A percentile compares a stretch with the other conserved stretches of the same genome.
These are phyloP conservation scores for Albula glossodonta DNA, from an alignment of 2,113 vertebrate species.

Conservation along the genomic window DNA sequence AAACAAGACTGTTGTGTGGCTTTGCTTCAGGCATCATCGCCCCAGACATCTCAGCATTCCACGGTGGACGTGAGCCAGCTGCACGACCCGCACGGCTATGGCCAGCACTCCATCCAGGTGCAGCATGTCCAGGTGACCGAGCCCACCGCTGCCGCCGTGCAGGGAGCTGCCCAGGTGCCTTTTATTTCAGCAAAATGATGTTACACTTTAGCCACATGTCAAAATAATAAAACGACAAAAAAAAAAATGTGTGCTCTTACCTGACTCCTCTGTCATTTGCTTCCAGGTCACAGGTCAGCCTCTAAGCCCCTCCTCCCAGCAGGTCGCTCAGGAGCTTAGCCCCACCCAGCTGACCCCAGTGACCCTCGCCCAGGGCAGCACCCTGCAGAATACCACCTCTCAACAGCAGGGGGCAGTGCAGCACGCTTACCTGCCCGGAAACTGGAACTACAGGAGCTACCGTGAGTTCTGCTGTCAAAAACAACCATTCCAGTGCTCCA, in stretches of 20 bases:
- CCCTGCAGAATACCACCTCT: conserved; percentile 68
- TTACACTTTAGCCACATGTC: too few relatives aligned
- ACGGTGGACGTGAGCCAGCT: conserved; percentile 92
- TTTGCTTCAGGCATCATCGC: conserved; percentile 81
- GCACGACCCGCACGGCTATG: conserved; percentile 88
- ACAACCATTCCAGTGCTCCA: too few relatives aligned
- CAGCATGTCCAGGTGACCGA: conserved; percentile 94
- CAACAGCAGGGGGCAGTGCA: conserved; percentile 80
- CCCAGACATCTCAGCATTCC: conserved; percentile 84
- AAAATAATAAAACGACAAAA: too few relatives aligned
- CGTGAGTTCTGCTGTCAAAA: conserved; percentile 70
- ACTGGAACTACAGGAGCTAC: conserved; percentile 92
- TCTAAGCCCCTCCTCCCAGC: conserved; percentile 87
- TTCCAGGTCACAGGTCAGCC: conserved; percentile 79
- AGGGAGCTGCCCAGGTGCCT: conserved; percentile 75
- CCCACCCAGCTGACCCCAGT: conserved; percentile 78
- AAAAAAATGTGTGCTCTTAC: background rate
- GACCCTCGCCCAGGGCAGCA: conserved; percentile 72
- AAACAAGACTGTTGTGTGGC: background rate
- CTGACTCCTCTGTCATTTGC: background rate
- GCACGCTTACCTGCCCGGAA: conserved; percentile 86
- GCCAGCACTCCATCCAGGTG: conserved; percentile 95
- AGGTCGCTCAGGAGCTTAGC: conserved; percentile 81
- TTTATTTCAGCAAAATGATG: too few relatives aligned
- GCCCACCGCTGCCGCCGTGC: conserved; percentile 62